Conservation (phyloP, 2,113 vertebrate genomes). For the Lepisosteus osseus region DNA sequence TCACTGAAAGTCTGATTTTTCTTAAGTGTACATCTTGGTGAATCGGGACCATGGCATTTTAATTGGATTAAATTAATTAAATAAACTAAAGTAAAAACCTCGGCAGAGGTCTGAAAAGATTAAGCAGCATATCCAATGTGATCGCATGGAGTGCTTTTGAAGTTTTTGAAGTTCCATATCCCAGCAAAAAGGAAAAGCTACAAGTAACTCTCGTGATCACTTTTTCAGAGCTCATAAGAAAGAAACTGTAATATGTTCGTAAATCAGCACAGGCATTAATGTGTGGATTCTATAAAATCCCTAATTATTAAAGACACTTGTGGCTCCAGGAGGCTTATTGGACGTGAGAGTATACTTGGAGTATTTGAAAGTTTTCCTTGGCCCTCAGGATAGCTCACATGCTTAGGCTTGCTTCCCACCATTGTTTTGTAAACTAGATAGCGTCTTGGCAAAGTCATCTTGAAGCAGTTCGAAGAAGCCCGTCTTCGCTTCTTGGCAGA, state of each 20-base stretch:
- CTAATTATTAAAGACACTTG: neutral
- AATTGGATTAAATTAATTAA: too few species aligned
- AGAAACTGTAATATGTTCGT: neutral
- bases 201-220: too few species aligned
- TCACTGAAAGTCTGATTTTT: too few species aligned
- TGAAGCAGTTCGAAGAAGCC: slow-evolving; percentile 60
- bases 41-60: too few species aligned
- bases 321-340: slow-evolving; percentile 2
- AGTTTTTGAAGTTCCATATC: too few species aligned
- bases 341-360: neutral
- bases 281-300: slow-evolving; percentile 1
- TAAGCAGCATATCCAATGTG: too few species aligned
- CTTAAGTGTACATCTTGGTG: too few species aligned
- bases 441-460: slow-evolving; percentile 51
- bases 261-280: slow-evolving; percentile 4
- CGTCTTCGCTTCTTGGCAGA: slow-evolving; percentile 57
- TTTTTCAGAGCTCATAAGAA: too few species aligned
- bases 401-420: slow-evolving; percentile 21
- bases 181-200: too few species aligned
- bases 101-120: too few species aligned
- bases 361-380: neutral
- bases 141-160: too few species aligned
- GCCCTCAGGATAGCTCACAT: slow-evolving; percentile 30
- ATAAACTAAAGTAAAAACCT: too few species aligned
- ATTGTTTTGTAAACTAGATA: slow-evolving; percentile 48